Evolutionary conservation across 2,113 vertebrate species (phyloP).

Genomic region (Menura novaehollandiae): DNA sequence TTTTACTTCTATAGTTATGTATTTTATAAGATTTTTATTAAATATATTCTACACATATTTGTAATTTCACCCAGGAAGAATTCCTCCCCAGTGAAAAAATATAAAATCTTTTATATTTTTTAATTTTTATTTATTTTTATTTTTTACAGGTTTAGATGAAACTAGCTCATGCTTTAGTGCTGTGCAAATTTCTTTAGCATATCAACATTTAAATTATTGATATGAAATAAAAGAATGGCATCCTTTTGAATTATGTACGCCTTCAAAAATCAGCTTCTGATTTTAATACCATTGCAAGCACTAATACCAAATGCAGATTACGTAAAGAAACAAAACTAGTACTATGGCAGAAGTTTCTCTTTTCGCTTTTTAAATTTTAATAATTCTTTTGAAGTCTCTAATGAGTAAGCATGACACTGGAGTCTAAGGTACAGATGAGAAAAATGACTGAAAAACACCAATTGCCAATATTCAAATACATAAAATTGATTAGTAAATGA

Average conservation of each 20-base stretch:
- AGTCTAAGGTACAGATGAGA: slow-evolving; percentile 72
- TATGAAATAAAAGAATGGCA: slow-evolving; percentile 75
- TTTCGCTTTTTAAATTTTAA: slow-evolving; percentile 57
- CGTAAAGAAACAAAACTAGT: slow-evolving; percentile 75
- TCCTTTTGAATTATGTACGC: slow-evolving; percentile 65
- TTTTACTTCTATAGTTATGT: slow-evolving; percentile 90
- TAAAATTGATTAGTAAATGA: slow-evolving; percentile 71
- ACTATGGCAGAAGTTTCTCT: slow-evolving; percentile 63
- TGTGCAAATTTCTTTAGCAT: slow-evolving; percentile 91
- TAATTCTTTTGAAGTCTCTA: slow-evolving; percentile 66
- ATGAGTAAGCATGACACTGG: slow-evolving; percentile 75
- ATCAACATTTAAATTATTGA: slow-evolving; percentile 76
- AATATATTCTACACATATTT: slow-evolving; percentile 98
- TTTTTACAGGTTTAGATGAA: slow-evolving; percentile 86
- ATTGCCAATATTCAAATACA: slow-evolving; percentile 75
- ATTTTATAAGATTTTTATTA: slow-evolving; percentile 97
- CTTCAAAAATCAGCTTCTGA: slow-evolving; percentile 70
- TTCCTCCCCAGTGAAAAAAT: slow-evolving; percentile 89
- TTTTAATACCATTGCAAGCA: slow-evolving; percentile 81
- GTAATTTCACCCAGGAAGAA: slow-evolving; percentile 89
- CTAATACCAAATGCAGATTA: slow-evolving; percentile 77
- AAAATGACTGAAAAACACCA: slow-evolving; percentile 74
- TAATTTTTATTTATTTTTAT: slow-evolving; percentile 74
- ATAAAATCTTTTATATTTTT: slow-evolving; percentile 83
- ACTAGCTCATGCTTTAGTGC: slow-evolving; percentile 90